A percentile compares a stretch with the other conserved stretches of the same genome.
These are phyloP conservation scores for Myiozetetes cayanensis DNA, from an alignment of 2,113 vertebrate species.

Conservation along the genomic window DNA sequence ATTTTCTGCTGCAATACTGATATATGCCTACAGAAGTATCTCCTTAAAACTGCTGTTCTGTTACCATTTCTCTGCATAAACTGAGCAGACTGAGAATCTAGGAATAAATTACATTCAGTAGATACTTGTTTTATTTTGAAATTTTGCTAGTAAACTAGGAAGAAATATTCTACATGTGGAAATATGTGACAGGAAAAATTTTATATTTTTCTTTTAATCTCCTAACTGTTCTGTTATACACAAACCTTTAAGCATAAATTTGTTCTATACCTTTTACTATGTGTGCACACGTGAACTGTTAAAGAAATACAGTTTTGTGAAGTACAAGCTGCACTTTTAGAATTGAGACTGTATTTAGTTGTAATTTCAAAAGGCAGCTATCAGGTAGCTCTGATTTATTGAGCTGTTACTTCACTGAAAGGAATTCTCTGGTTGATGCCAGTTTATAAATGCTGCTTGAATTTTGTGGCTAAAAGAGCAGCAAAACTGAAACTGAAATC, in stretches of 20 bases:
- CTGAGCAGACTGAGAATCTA: not conserved
- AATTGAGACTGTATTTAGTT: not conserved
- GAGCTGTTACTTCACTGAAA: not conserved
- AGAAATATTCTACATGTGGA: not conserved
- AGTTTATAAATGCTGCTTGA: not conserved
- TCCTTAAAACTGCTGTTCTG: not conserved
- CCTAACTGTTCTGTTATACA: not conserved
- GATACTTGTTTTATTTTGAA: not conserved
- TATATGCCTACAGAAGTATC: accelerated
- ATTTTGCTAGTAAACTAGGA: not conserved
- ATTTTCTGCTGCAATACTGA: not conserved
- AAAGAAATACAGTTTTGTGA: not conserved
- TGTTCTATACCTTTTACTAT: not conserved
- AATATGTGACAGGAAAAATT: accelerated
- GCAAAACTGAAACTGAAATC: not conserved
- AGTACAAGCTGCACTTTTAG: not conserved
- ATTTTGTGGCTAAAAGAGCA: not conserved
- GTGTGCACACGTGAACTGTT: not conserved
- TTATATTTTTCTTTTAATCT: not conserved
- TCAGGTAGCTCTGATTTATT: not conserved
- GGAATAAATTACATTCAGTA: not conserved
- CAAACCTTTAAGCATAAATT: not conserved
- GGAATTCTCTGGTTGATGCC: not conserved
- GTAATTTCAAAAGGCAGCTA: not conserved
- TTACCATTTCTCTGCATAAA: not conserved